Base-by-base conservation (phyloP, 2,797 vertebrate genomes). In the Acomys russatus region DNA sequence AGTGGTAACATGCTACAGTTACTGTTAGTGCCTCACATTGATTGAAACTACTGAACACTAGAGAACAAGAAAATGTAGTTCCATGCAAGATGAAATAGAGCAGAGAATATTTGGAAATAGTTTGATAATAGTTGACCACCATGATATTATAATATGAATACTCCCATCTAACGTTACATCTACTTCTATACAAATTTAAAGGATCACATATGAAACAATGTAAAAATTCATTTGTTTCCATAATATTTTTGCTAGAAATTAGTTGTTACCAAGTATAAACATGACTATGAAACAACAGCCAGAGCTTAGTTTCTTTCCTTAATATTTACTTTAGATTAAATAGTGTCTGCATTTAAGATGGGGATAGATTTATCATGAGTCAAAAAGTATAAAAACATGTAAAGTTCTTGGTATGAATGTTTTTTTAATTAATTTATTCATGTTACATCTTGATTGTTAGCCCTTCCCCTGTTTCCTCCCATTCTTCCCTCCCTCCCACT, bases 251-350 rank as follows among this genome's bases (percentile, higher is more conserved):
- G 14, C 77, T 87, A 56, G n/a, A 64, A 59, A 89, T 84, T 9
- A 88, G 28, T 35, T 92, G 17, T 95, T 79, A 1, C 3, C 3
- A 54, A 70, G 88, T 78, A 59, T 73, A 77, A 92, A 54, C 28
- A 71, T 35, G 71, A 66, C 44, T 74, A 80, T n/a, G 76, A 33
- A 74, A 87, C 23, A 93, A 61, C 12, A 73, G 28, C 2, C 30
- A 87, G 70, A 64, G 20, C 74, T 93, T 90, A 90, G 33, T 87
- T 90, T 66, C 33, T 84, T 22, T 66, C 44, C 20, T 88, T 44
- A 51, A 28, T 9, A 20, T 84, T 95, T 38, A 66, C 35, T 56
- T 83, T 64, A 88, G 23, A 38, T 63, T 11, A 95, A 70, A 87
- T n/a, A 74, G 6, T 89, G 7, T 94, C 33, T 54, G 44, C 9